Base-by-base conservation (phyloP, 2,888 invertebrate species). In the Choristoneura rosaceana region DNA sequence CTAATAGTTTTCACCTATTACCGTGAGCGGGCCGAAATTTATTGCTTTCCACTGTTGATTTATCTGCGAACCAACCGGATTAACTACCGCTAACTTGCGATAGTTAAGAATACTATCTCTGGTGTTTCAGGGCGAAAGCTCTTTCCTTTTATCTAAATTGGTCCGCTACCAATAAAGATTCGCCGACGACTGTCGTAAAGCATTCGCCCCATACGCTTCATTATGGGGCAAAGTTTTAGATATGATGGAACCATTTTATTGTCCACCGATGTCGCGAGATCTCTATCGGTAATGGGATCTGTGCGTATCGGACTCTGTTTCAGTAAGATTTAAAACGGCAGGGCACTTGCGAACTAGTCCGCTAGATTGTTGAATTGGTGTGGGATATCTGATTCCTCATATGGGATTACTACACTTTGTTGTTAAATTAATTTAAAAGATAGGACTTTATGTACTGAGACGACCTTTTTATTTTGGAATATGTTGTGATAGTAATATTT, bases 81-180 rank as follows among this genome's bases (percentile, higher is more conserved):
- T 93, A 94, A 94, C 89, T 93, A 91, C 91, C 91, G 92, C 93
- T 93, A 94, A 94, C 91, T 94, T 93, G 92, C 92, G 91, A 94
- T 94, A 94, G 94, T 94, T 94, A 94, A 93, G 93, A 91, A 91
- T 90, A 87, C 91, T 92, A 93, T 93, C 93, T 92, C 87, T 91
- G 91, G 92, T 92, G 91, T 93, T 92, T 89, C 92, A 90, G 91
- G 88, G 89, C 87, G 87, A 90, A 91, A 92, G 92, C 92, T 91
- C 93, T 92, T 92, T 92, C 93, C 94, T 94, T 94, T 94, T 94
- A 94, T 94, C 94, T 94, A 94, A 94, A 94, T 94, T 94, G 93
- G 94, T 93, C 89, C 88, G 90, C 90, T 90, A 91, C 93, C 93
- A 93, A 94, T 94, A 93, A 94, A 94, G 93, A 94, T 93, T 87